Base-by-base conservation (phyloP, 2,113 vertebrate genomes). In the Pseudorectes ferrugineus region DNA sequence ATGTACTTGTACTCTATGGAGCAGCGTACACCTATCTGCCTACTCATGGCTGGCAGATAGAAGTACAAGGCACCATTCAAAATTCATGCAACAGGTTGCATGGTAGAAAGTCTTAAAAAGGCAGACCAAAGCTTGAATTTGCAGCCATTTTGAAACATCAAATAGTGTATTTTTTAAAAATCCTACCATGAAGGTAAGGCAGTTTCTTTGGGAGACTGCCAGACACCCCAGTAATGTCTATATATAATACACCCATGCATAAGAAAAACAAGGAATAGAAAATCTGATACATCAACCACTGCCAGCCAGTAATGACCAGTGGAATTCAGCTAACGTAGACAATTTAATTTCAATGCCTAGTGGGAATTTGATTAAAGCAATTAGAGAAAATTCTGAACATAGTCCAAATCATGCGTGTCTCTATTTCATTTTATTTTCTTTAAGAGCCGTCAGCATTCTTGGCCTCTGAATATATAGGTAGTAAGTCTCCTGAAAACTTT, bases 311-410 rank as follows among this genome's bases (percentile, higher is more conserved):
- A 95, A 96, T 82, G 90, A 95, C 91, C 65, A 77, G 79, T 96
- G 93, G 91, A 94, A 96, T 96, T 96, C 92, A 95, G 81, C 87
- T 65, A 95, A 95, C 15, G 1, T 67, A 93, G 96, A 92, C 95
- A 95, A 94, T 94, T 94, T 96, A 95, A 83, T 97, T 96, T 93
- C 91, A 90, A 67, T 92, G 77, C 87, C 89, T 95, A 54, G 77
- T 85, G 94, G 94, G 93, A 95, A 97, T 96, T 95, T 95, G 86
- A 96, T 96, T 96, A 87, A 95, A 95, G 92, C 85, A 96, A 96
- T 97, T 96, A 91, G 75, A 91, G 78, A 78, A 79, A 96, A 94
- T 93, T 91, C 78, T 96, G 92, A 94, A 79, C 49, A 5, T 22
- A 46, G 73, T 86, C 87, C 94, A 96, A 96, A 96, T 93, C 85